Evolutionary conservation across 2,797 vertebrate species (phyloP).

Genomic region (Scomberomorus guttatus): DNA sequence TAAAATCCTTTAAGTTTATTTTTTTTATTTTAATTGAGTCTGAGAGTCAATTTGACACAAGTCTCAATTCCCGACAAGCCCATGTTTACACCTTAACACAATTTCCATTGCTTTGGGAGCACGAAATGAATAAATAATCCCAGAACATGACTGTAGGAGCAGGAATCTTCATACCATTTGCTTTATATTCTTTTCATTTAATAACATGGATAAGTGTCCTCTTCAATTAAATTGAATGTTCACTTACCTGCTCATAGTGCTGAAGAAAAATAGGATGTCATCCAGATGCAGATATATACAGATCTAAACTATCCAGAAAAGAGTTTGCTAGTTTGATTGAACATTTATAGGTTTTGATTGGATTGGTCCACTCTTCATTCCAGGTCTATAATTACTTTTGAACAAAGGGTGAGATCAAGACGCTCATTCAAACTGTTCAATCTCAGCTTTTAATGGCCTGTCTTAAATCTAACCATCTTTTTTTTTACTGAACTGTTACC

Average conservation of each 20-base stretch:
- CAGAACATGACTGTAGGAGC: not conserved
- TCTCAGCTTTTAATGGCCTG: not conserved
- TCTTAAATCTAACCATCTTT: not conserved
- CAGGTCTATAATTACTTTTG: not conserved
- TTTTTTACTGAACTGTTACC: not conserved
- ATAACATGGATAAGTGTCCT: not conserved
- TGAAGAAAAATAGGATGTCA: not conserved
- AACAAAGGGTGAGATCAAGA: not conserved
- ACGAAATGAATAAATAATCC: not conserved
- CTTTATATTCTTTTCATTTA: conserved; percentile 3
- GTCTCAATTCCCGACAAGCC: not conserved
- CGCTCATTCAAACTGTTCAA: not conserved
- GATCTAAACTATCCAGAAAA: not conserved
- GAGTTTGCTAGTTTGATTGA: not conserved
- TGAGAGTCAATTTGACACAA: not conserved
- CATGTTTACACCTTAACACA: not conserved
- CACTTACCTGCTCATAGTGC: not conserved
- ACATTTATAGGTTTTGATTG: not conserved
- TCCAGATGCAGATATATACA: not conserved
- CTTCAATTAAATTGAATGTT: not conserved
- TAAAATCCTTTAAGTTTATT: not conserved
- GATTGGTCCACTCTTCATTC: not conserved
- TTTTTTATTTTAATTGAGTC: not conserved
- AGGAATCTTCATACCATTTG: not conserved
- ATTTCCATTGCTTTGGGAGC: not conserved